These are phyloP conservation scores for Platycnemis pennipes DNA, from an alignment of 2,888 invertebrate genomes.

Conservation along the genomic window DNA sequence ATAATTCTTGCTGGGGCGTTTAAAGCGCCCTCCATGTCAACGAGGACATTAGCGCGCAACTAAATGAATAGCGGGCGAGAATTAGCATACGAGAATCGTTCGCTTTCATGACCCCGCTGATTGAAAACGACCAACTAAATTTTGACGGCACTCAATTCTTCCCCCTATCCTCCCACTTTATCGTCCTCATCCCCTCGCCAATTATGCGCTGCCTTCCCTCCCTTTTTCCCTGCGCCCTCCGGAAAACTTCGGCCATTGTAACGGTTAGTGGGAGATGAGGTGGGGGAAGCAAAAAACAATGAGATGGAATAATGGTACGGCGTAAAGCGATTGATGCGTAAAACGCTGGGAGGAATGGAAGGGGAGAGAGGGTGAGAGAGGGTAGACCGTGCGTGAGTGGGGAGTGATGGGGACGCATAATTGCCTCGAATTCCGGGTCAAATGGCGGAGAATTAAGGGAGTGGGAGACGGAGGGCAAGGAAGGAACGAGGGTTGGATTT, in stretches of 20 bases:
- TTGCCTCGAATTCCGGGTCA: slow-evolving; percentile 38
- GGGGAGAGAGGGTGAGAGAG: background rate
- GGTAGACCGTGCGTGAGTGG: background rate
- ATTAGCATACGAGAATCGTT: slow-evolving; percentile 40
- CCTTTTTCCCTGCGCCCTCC: background rate
- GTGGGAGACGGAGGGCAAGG: background rate
- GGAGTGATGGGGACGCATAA: slow-evolving; percentile 13
- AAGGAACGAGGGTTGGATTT: background rate
- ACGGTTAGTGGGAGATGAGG: slow-evolving; percentile 36
- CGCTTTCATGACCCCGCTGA: slow-evolving; percentile 45
- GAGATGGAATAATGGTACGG: slow-evolving; percentile 34
- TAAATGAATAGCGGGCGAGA: slow-evolving; percentile 7
- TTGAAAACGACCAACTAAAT: slow-evolving; percentile 50
- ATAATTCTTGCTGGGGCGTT: background rate
- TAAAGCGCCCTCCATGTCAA: background rate
- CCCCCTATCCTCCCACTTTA: background rate
- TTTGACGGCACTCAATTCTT: slow-evolving; percentile 39
- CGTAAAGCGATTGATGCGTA: slow-evolving; percentile 19
- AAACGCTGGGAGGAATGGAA: background rate
- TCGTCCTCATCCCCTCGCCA: background rate
- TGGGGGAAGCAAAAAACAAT: slow-evolving; percentile 40
- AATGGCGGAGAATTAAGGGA: slow-evolving; percentile 41
- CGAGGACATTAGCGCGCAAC: slow-evolving; percentile 14
- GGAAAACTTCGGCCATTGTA: slow-evolving; percentile 33
- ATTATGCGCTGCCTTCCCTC: background rate